A percentile compares a stretch with the other conserved stretches of the same genome.
Evolutionary conservation across 2,113 vertebrate genomes (phyloP).

Genomic region (Channa maculata): DNA sequence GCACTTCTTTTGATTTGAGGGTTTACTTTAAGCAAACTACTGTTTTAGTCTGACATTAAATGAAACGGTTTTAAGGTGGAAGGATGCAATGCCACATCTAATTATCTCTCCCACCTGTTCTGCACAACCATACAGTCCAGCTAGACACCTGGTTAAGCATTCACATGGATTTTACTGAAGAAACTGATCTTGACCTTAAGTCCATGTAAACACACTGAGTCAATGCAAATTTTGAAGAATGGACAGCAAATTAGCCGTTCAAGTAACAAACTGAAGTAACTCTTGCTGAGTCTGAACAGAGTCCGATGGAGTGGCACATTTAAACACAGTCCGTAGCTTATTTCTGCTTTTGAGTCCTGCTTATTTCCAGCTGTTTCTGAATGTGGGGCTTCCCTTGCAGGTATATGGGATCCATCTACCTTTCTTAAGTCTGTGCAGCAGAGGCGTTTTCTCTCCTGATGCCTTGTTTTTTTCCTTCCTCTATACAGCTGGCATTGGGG

Average conservation of each 20-base stretch:
- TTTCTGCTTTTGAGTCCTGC: conserved; percentile 19
- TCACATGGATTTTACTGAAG: too few relatives aligned
- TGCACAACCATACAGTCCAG: too few relatives aligned
- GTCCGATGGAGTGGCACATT: background rate
- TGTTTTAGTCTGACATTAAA: too few relatives aligned
- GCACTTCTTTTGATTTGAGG: too few relatives aligned
- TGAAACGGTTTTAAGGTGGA: background rate
- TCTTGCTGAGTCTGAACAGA: background rate
- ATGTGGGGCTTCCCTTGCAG: conserved; percentile 54
- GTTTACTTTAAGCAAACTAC: too few relatives aligned
- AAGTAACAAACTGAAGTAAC: background rate
- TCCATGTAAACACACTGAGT: conserved; percentile 10
- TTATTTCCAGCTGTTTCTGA: conserved; percentile 42
- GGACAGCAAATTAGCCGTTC: background rate
- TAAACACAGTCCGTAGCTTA: background rate
- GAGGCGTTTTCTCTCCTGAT: conserved; percentile 5
- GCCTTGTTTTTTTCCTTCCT: background rate
- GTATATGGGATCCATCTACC: conserved; percentile 26
- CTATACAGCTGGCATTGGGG: conserved; percentile 12
- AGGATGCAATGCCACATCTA: background rate
- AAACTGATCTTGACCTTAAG: background rate
- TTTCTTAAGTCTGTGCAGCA: background rate
- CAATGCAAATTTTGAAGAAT: background rate
- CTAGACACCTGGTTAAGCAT: too few relatives aligned
- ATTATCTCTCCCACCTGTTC: background rate